These are phyloP conservation scores for Callorhinus ursinus DNA, from an alignment of 2,113 vertebrate species.

Conservation along the genomic window DNA sequence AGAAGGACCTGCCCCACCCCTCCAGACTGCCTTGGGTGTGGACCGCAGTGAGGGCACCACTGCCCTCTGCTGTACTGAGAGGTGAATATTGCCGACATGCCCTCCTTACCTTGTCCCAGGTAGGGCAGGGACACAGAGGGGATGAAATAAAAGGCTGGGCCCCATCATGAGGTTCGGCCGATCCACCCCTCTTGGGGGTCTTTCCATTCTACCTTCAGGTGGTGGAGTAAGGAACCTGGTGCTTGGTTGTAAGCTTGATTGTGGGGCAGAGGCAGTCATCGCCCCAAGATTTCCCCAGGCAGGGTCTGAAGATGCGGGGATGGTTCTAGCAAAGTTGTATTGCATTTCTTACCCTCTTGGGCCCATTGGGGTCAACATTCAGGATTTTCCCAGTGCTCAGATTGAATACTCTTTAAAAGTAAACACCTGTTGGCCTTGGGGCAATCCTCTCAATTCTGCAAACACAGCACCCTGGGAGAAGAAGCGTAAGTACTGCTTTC, in stretches of 20 bases:
- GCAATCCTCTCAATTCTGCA: not conserved
- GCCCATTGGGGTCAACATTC: not conserved
- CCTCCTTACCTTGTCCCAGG: not conserved
- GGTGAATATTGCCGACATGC: not conserved
- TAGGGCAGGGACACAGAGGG: not conserved
- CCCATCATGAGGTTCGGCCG: not conserved
- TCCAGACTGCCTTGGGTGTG: constrained; percentile 3
- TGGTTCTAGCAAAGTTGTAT: not conserved
- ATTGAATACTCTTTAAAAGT: not conserved
- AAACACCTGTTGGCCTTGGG: not conserved
- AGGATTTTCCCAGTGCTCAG: not conserved
- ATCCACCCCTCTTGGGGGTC: not conserved
- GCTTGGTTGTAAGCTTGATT: not conserved
- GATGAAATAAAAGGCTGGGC: not conserved
- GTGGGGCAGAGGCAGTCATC: not conserved
- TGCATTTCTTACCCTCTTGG: constrained; percentile 1
- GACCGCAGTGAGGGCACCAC: constrained; percentile 18
- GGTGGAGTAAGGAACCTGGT: not conserved
- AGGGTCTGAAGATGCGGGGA: not conserved
- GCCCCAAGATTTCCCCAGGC: not conserved
- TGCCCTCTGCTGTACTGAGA: constrained; percentile 72
- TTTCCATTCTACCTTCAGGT: not conserved
- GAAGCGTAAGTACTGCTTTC: not conserved
- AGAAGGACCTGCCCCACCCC: not conserved
- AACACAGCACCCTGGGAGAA: not conserved